Percentiles rank a stretch among this genome's conserved stretches.
Conservation (phyloP, 2,797 vertebrate species). For the Takifugu rubripes region DNA sequence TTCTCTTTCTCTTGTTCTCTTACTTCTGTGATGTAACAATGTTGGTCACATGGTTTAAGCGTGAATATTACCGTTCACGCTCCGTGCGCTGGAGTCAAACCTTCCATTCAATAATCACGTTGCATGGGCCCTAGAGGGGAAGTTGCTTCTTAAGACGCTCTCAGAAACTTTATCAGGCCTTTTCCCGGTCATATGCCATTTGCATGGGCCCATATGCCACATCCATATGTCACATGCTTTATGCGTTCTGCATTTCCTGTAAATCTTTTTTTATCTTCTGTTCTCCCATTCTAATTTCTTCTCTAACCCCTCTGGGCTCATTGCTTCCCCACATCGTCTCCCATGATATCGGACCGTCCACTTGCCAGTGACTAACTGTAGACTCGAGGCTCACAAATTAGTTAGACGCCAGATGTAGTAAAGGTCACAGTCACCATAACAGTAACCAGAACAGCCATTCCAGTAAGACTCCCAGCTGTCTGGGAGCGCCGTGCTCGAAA, state of each 20-base stretch:
- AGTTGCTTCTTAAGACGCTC: neutral
- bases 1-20: too few species aligned
- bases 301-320: constrained; percentile 3
- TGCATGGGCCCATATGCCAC: neutral
- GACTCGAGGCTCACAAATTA: constrained; percentile 23
- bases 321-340: constrained; percentile 12
- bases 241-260: neutral
- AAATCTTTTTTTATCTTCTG: neutral
- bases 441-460: constrained; percentile 23
- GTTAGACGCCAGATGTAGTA: constrained; percentile 36
- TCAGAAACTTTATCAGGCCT: neutral
- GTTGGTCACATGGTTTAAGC: too few species aligned
- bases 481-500: constrained; percentile 27
- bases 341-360: constrained; percentile 11
- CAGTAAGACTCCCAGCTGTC: constrained; percentile 20
- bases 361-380: constrained; percentile 16
- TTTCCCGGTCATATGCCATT: too few species aligned
- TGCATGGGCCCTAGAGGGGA: neutral
- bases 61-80: too few species aligned
- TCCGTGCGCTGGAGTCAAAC: too few species aligned
- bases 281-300: neutral
- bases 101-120: neutral
- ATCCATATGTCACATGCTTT: neutral
- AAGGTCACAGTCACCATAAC: constrained; percentile 13
- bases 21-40: too few species aligned